Conservation (phyloP, 2,888 invertebrate species). For the Macaria notata region DNA sequence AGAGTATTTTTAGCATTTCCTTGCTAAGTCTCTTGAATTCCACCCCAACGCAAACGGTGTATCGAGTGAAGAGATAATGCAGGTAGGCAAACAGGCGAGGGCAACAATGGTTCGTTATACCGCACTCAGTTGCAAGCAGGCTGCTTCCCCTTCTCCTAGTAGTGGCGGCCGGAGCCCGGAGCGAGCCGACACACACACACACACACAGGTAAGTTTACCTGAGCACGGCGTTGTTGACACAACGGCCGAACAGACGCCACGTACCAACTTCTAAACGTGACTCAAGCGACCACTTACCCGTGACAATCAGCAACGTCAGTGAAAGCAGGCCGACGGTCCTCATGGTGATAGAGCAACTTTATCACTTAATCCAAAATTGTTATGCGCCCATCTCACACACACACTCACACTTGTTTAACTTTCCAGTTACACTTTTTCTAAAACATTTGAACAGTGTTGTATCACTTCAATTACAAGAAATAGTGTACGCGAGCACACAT, state of each 20-base stretch:
- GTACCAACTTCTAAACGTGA: constrained; percentile 55
- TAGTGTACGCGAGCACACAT: constrained; percentile 43
- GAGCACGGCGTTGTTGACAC: constrained; percentile 44
- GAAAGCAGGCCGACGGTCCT: constrained; percentile 71
- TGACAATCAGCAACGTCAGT: constrained; percentile 74
- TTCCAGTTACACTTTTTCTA: constrained; percentile 32
- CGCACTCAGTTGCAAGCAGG: constrained; percentile 20
- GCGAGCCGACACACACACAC: constrained; percentile 32
- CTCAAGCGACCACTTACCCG: constrained; percentile 76
- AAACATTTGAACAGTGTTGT: constrained; percentile 18
- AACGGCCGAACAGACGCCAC: constrained; percentile 43
- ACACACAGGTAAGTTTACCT: constrained; percentile 39
- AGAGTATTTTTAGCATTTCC: no score
- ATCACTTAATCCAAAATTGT: constrained; percentile 56
- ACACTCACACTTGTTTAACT: constrained; percentile 32
- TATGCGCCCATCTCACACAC: constrained; percentile 61
- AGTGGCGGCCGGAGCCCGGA: constrained; percentile 14
- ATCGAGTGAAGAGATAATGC: constrained; percentile 15
- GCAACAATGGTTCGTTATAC: constrained; percentile 25
- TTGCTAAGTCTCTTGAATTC: no score
- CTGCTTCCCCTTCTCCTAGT: constrained; percentile 11
- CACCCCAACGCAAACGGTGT: no score
- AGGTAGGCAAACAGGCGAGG: constrained; percentile 20
- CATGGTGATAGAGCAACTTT: constrained; percentile 70
- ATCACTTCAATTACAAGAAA: constrained; percentile 31